A percentile compares a stretch with the other conserved stretches of the same genome.
Evolutionary conservation across 2,888 invertebrate genomes (phyloP).

Genomic region (Drosophila tanythrix): DNA sequence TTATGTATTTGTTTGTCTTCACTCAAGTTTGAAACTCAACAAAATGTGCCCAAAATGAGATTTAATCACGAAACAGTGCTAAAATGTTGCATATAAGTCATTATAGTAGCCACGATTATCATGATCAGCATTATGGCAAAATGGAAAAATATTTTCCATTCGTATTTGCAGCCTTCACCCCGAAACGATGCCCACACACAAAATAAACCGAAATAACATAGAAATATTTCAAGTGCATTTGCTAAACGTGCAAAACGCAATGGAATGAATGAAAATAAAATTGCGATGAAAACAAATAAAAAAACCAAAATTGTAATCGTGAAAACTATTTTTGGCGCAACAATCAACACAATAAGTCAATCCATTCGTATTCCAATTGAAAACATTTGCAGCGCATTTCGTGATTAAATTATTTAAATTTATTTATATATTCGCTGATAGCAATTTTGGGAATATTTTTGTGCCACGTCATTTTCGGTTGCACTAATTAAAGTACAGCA

Average conservation of each 20-base stretch:
- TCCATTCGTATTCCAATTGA: constrained; percentile 27
- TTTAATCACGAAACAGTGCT: constrained; percentile 20
- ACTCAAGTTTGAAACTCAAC: not conserved
- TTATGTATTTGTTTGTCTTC: not conserved
- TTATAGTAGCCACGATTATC: constrained; percentile 35
- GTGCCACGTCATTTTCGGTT: constrained; percentile 30
- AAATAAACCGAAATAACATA: constrained; percentile 9
- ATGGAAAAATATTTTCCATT: constrained; percentile 33
- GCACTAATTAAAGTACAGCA: constrained; percentile 51
- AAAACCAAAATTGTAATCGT: constrained; percentile 18
- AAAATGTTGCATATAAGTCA: constrained; percentile 32
- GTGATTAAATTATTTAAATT: constrained; percentile 54
- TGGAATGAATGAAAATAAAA: constrained; percentile 22
- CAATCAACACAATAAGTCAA: constrained; percentile 16
- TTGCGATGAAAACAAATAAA: constrained; percentile 4
- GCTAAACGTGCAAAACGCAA: constrained; percentile 53
- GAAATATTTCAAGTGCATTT: constrained; percentile 48
- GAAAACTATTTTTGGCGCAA: constrained; percentile 41
- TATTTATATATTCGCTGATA: constrained; percentile 32
- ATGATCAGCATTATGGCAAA: constrained; percentile 22
- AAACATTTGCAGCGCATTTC: constrained; percentile 39
- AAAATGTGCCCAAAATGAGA: constrained; percentile 11
- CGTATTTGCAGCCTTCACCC: constrained; percentile 31
- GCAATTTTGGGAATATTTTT: constrained; percentile 25
- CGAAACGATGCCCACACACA: constrained; percentile 19